A percentile compares a stretch with the other conserved stretches of the same genome.
Evolutionary conservation across 2,888 invertebrate genomes (phyloP).

Genomic region (Leptogaster cylindrica): DNA sequence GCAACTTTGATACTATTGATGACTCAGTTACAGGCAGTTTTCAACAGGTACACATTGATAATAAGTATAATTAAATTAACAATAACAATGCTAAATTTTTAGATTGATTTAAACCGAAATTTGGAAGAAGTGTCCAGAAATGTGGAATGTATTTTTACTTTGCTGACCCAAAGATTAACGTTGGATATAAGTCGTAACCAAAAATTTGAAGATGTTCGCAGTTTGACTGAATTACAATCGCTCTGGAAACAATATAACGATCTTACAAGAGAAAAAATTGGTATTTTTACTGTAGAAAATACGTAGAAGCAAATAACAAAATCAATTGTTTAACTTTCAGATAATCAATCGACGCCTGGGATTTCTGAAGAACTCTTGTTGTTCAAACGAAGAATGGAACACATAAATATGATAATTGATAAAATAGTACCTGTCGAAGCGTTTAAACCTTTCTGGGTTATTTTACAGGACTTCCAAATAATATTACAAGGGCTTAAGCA

Average conservation of each 20-base stretch:
- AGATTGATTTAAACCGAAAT: constrained; percentile 64
- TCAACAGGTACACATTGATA: constrained; percentile 75
- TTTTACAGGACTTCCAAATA: constrained; percentile 15
- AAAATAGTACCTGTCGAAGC: constrained; percentile 14
- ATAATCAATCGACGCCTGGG: constrained; percentile 50
- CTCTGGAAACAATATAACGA: constrained; percentile 56
- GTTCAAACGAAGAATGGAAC: constrained; percentile 55
- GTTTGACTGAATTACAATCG: constrained; percentile 50
- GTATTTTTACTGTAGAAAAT: constrained; percentile 51
- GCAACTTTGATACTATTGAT: constrained; percentile 60
- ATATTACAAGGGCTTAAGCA: constrained; percentile 51
- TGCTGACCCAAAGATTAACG: constrained; percentile 52
- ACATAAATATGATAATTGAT: constrained; percentile 51
- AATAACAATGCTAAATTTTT: not conserved
- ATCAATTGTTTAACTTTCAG: constrained; percentile 48
- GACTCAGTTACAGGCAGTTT: constrained; percentile 79
- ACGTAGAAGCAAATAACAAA: not conserved
- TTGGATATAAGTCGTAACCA: constrained; percentile 37
- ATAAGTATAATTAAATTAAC: not conserved
- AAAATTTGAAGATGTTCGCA: not conserved
- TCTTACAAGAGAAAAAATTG: constrained; percentile 49
- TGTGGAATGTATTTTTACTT: constrained; percentile 53
- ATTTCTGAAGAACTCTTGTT: constrained; percentile 55
- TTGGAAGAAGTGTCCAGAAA: constrained; percentile 69
- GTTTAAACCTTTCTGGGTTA: not conserved